Evolutionary conservation across 1,140 invertebrate species (phyloP).

Genomic region (Asbolus verrucosus): DNA sequence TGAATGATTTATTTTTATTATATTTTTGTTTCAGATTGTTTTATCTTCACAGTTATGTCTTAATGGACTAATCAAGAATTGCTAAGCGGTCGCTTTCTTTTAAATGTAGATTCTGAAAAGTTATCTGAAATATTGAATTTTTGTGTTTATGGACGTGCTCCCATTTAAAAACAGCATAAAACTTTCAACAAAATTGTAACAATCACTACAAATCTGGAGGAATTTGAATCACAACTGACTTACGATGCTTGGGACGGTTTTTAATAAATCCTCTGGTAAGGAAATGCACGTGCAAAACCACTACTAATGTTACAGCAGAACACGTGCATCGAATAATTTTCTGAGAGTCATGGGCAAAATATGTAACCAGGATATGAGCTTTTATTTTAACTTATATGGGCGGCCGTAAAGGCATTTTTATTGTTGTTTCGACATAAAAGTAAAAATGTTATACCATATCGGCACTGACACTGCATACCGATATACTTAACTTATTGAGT

Average conservation of each 20-base stretch:
- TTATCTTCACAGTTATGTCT: no score
- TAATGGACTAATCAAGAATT: no score
- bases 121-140: no score
- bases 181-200: conserved; percentile 8
- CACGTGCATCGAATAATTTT: conserved; percentile 43
- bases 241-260: conserved; percentile 24
- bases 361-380: conserved; percentile 46
- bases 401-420: conserved; percentile 48
- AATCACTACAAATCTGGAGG: conserved; percentile 25
- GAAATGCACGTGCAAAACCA: conserved; percentile 37
- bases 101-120: no score
- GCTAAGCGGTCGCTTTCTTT: no score
- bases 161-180: no score
- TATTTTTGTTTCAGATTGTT: no score
- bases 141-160: no score
- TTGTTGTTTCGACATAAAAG: conserved; percentile 49
- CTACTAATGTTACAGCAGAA: conserved; percentile 27
- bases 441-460: conserved; percentile 48
- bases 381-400: conserved; percentile 48
- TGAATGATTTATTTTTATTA: no score
- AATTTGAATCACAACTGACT: conserved; percentile 25
- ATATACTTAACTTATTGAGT: conserved; percentile 40
- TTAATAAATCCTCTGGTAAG: conserved; percentile 6
- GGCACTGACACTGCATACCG: conserved; percentile 46
- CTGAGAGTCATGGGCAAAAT: conserved; percentile 47